Evolutionary conservation across 1,140 invertebrate genomes (phyloP).

Genomic region (Druon quercuslanigerum): DNA sequence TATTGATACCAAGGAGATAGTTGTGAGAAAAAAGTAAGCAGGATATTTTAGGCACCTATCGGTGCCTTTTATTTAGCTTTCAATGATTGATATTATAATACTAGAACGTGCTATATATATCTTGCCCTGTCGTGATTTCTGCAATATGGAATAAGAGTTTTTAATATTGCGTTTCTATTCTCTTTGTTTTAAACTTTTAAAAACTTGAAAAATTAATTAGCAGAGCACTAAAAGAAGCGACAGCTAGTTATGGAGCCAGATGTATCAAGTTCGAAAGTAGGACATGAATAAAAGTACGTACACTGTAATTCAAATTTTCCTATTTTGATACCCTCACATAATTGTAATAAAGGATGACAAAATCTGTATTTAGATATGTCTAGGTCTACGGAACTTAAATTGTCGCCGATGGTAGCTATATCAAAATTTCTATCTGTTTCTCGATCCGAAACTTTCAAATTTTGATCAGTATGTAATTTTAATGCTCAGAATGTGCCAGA

Average conservation of each 20-base stretch:
- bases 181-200: conserved; percentile 24
- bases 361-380: no score
- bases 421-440: no score
- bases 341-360: neutral
- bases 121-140: no score
- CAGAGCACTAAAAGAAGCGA: conserved; percentile 52
- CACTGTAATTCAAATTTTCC: conserved; percentile 48
- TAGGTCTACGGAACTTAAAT: no score
- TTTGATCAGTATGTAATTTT: no score
- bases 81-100: neutral
- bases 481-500: no score
- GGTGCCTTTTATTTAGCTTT: neutral
- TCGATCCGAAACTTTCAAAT: no score
- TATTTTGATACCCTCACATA: neutral
- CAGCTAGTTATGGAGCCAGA: conserved; percentile 52
- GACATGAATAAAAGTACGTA: conserved; percentile 70
- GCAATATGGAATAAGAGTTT: neutral
- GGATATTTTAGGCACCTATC: no score
- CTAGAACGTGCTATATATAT: no score
- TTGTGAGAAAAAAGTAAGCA: no score
- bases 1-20: no score
- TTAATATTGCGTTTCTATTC: conserved; percentile 29
- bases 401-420: no score
- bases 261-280: conserved; percentile 66
- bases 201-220: conserved; percentile 37